Evolutionary conservation across 2,888 invertebrate genomes (phyloP).

Genomic region (Drosophila lutescens): DNA sequence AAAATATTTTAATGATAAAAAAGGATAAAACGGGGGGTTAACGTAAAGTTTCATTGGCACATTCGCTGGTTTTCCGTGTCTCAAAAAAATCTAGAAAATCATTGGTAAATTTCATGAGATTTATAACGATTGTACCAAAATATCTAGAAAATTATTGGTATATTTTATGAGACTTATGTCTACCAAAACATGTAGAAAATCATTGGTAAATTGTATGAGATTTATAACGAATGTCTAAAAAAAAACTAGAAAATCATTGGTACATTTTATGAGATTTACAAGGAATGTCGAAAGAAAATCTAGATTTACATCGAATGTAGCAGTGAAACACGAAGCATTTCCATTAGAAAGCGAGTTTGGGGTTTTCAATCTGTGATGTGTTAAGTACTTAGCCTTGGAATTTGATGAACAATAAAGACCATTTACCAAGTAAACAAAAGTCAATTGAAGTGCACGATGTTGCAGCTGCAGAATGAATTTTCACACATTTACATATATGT

Average conservation of each 20-base stretch:
- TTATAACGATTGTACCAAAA: too few species aligned
- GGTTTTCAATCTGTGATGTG: slow-evolving; percentile 71
- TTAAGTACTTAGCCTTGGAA: slow-evolving; percentile 70
- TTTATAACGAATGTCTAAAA: too few species aligned
- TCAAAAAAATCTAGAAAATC: too few species aligned
- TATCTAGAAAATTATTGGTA: too few species aligned
- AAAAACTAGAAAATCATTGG: too few species aligned
- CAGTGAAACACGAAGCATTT: neutral
- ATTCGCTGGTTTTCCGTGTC: neutral
- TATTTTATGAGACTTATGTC: too few species aligned
- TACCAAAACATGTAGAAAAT: too few species aligned
- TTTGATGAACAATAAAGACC: slow-evolving; percentile 39
- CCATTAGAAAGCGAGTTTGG: slow-evolving; percentile 7
- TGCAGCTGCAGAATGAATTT: neutral
- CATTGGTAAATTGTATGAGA: too few species aligned
- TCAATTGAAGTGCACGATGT: slow-evolving; percentile 47
- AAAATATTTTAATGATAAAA: neutral
- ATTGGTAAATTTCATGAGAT: neutral
- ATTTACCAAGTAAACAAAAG: slow-evolving; percentile 40
- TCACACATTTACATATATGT: neutral
- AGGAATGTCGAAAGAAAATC: too few species aligned
- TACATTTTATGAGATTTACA: neutral
- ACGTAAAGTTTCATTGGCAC: neutral
- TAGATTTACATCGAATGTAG: neutral
- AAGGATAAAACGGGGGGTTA: slow-evolving; percentile 3